phyloP scores from a whole-genome alignment of 1,140 invertebrate genomes.

The Pteromalus puparum region DNA sequence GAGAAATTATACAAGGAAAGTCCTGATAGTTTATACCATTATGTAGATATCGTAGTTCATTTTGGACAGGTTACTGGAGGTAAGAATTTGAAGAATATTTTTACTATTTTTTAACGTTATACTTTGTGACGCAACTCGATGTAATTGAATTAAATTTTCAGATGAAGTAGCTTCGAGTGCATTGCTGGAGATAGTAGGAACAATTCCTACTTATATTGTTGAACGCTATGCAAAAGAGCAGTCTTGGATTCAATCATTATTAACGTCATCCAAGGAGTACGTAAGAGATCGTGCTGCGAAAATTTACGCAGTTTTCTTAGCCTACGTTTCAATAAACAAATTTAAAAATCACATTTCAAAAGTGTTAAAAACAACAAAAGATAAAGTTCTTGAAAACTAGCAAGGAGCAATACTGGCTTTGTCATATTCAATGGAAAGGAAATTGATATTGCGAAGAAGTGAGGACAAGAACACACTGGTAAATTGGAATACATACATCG shows the following conservation, averaged over 20 bases:
- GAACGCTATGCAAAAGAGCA: slow-evolving; percentile 77
- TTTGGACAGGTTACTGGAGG: slow-evolving; percentile 79
- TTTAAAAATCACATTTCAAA: slow-evolving; percentile 77
- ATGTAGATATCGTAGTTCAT: slow-evolving; percentile 80
- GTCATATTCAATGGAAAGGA: slow-evolving; percentile 81
- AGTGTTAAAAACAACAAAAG: slow-evolving; percentile 74
- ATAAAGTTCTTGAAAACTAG: slow-evolving; percentile 82
- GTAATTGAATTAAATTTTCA: slow-evolving; percentile 57
- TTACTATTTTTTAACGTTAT: too few relatives aligned
- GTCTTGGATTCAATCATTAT: slow-evolving; percentile 80
- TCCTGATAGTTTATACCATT: slow-evolving; percentile 78
- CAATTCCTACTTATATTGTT: slow-evolving; percentile 79
- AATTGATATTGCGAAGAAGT: slow-evolving; percentile 75
- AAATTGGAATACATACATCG: slow-evolving; percentile 76
- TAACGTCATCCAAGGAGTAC: slow-evolving; percentile 84
- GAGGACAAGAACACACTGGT: slow-evolving; percentile 61
- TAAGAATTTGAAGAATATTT: slow-evolving; percentile 57
- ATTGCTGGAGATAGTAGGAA: slow-evolving; percentile 85
- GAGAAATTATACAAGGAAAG: slow-evolving; percentile 71
- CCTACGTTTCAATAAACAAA: slow-evolving; percentile 73
- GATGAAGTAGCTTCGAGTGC: slow-evolving; percentile 81
- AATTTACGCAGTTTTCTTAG: slow-evolving; percentile 82
- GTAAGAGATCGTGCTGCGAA: slow-evolving; percentile 82
- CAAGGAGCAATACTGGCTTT: slow-evolving; percentile 84
- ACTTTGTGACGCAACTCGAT: background rate